Conservation (phyloP, 1,140 invertebrate species). For the Drosophila chauvacae region DNA sequence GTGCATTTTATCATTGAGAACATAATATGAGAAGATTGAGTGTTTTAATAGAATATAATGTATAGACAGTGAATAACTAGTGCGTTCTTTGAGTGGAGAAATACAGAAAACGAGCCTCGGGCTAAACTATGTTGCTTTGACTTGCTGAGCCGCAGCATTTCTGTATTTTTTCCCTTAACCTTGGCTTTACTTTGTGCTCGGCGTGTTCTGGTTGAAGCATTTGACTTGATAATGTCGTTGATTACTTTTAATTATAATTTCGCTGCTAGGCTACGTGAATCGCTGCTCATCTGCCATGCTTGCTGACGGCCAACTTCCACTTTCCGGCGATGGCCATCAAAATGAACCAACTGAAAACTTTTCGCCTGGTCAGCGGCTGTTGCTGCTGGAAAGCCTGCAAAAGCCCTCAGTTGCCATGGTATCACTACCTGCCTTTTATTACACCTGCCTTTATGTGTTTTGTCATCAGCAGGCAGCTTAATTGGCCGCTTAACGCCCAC, state of each 20-base stretch:
- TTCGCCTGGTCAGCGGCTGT: constrained; percentile 59
- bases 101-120: constrained; percentile 6
- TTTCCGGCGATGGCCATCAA: constrained; percentile 46
- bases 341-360: constrained; percentile 61
- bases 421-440: constrained; percentile 22
- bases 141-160: constrained; percentile 39
- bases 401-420: constrained; percentile 30
- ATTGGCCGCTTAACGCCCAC: constrained; percentile 70
- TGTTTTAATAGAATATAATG: too few species aligned
- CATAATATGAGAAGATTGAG: neutral
- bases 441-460: constrained; percentile 41
- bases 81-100: constrained; percentile 1
- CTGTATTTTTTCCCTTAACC: constrained; percentile 31
- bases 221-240: constrained; percentile 77
- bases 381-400: constrained; percentile 38
- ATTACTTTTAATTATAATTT: constrained; percentile 82
- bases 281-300: constrained; percentile 37
- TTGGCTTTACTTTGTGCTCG: constrained; percentile 27
- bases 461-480: constrained; percentile 57
- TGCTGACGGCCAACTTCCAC: constrained; percentile 14
- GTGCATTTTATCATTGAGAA: neutral
- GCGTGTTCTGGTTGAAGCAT: constrained; percentile 52
- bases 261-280: constrained; percentile 69
- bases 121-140: constrained; percentile 37
- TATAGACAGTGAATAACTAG: neutral